Conservation (phyloP, 1,140 invertebrate species). For the Ceratina calcarata region DNA sequence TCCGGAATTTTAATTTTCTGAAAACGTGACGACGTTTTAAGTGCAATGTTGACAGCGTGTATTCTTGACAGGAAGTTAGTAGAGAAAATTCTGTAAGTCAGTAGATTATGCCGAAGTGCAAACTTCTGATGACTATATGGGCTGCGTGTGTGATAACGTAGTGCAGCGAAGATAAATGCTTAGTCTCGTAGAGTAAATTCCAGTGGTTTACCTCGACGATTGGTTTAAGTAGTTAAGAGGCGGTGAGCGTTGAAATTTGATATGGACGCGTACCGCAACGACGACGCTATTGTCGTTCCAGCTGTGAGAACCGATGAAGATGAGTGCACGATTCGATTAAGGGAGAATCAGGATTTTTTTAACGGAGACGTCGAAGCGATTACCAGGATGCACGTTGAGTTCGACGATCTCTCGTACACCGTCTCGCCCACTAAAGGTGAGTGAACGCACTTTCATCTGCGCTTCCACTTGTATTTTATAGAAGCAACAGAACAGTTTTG, state of each 20-base stretch:
- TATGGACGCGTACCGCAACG: not conserved
- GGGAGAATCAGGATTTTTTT: slow-evolving; percentile 14
- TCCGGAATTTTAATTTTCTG: not conserved
- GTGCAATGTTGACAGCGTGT: not conserved
- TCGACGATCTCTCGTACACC: slow-evolving; percentile 52
- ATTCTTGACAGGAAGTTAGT: not conserved
- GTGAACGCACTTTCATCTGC: not conserved
- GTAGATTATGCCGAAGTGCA: not conserved
- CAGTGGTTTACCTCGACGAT: not conserved
- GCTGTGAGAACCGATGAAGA: not conserved
- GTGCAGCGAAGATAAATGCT: not conserved
- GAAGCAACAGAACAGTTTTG: too few relatives aligned
- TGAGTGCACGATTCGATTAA: slow-evolving; percentile 11
- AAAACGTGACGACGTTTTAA: too few relatives aligned
- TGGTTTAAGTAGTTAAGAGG: not conserved
- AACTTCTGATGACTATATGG: not conserved
- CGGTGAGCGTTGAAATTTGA: too few relatives aligned
- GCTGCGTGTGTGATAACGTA: not conserved
- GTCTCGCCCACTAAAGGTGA: slow-evolving; percentile 51
- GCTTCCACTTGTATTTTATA: too few relatives aligned
- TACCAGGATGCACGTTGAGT: slow-evolving; percentile 49
- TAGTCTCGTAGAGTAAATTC: not conserved
- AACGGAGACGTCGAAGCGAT: not conserved
- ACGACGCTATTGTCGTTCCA: not conserved
- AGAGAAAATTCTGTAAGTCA: not conserved